These are phyloP conservation scores for Pogona vitticeps DNA, from an alignment of 2,113 vertebrate species.

Conservation along the genomic window DNA sequence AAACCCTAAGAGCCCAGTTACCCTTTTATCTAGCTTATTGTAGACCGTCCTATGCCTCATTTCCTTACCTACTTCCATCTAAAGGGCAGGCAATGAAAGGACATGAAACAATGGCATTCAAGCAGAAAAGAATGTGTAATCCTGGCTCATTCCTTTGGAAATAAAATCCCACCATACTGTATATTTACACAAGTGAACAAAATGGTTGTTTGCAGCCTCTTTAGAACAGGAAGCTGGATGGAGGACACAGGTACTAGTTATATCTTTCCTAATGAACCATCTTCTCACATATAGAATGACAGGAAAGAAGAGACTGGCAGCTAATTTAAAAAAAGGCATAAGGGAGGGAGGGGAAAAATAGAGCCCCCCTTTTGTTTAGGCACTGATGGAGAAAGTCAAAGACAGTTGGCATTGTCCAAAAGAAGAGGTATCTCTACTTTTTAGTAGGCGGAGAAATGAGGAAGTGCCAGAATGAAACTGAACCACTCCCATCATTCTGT, in stretches of 20 bases:
- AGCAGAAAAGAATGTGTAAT: neutral
- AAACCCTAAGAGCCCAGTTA: neutral
- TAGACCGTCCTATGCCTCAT: neutral
- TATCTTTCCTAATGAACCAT: neutral
- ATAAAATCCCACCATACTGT: neutral
- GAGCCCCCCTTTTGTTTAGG: neutral
- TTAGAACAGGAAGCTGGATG: neutral
- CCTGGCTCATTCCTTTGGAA: neutral
- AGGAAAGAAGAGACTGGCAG: neutral
- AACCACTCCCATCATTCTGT: neutral
- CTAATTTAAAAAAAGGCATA: neutral
- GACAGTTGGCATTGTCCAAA: neutral
- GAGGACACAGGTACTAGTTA: neutral
- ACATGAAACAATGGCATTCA: neutral
- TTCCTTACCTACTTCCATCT: neutral
- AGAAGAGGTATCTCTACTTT: neutral
- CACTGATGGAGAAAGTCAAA: neutral
- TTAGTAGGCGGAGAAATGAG: neutral
- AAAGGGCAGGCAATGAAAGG: neutral
- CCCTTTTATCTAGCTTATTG: neutral
- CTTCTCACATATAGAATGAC: neutral
- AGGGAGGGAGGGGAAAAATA: neutral
- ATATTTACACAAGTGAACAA: neutral
- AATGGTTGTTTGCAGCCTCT: neutral
- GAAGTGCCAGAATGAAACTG: neutral